These are phyloP conservation scores for Malurus alboscapulatus DNA, from an alignment of 2,113 vertebrate genomes.

Conservation along the genomic window DNA sequence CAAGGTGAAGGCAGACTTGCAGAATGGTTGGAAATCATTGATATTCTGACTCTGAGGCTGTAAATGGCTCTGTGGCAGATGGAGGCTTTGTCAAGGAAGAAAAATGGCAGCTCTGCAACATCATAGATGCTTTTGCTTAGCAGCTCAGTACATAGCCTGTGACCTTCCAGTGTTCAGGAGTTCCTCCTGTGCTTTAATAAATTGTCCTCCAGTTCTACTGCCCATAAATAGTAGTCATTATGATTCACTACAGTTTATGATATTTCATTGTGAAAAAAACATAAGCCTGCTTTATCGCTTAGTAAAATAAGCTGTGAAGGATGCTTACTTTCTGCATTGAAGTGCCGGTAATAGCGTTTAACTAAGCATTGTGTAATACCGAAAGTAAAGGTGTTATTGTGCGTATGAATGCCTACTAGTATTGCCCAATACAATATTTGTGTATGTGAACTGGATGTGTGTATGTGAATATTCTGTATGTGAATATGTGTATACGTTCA, in stretches of 20 bases:
- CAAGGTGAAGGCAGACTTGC: conserved; percentile 89
- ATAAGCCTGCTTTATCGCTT: conserved; percentile 52
- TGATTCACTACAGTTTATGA: conserved; percentile 70
- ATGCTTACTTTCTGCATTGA: conserved; percentile 19
- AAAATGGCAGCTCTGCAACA: conserved; percentile 89
- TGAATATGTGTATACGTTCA: background rate
- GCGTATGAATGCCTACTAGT: accelerated
- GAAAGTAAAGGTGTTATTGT: background rate
- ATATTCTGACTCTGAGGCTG: conserved; percentile 91
- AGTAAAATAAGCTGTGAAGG: conserved; percentile 51
- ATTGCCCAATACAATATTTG: background rate
- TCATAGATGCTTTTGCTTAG: conserved; percentile 78
- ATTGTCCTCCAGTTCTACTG: conserved; percentile 78
- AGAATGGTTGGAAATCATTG: conserved; percentile 92
- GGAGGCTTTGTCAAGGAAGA: conserved; percentile 97
- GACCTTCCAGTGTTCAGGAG: conserved; percentile 82
- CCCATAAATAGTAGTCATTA: conserved; percentile 69
- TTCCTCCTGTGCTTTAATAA: conserved; percentile 79
- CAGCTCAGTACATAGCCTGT: conserved; percentile 76
- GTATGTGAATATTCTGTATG: background rate
- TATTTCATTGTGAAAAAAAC: conserved; percentile 63
- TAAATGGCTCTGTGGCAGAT: conserved; percentile 94
- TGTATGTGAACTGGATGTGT: background rate
- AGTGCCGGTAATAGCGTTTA: conserved; percentile 10
- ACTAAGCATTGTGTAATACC: background rate